Evolutionary conservation across 2,888 invertebrate species (phyloP), one percentile per base, ranked within the genome.

Genomic region (Tetramorium bicarinatum): DNA sequence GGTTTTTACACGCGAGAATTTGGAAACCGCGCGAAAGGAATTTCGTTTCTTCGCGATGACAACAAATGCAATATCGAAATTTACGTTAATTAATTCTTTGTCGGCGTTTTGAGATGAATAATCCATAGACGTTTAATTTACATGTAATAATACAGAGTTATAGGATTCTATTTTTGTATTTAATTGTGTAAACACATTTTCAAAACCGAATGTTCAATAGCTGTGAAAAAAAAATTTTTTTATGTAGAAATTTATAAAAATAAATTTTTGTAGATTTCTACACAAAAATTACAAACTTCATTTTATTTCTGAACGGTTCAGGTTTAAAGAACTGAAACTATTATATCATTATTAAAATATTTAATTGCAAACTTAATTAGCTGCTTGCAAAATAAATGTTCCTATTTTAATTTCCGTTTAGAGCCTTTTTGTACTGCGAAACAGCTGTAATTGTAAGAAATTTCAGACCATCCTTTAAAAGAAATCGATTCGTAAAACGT

Each of bases 1-100:
- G 64, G 41, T 85, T 84, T 67, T 82, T 74, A 54, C 69, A 25
- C 9, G 74, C 56, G 18, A 74, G 72, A n/a, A 6, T 47, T 29
- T 8, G 4, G 49, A 67, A 56, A 18, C 18, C n/a, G 2, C n/a
- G 2, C 25, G 59, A 41, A 52, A 64, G 41, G 56, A 25, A 56
- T 38, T 54, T 74, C 29, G 29, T 49, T 72, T 72, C 29, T 62
- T 80, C 41, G 25, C 59, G 21, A 18, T 11, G 38, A 38, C 41
- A 59, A 34, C 64, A 44, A 82, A 47, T 25, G 25, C 41, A 11
- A 52, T 52, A 38, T 66, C n/a, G 8, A 49, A 25, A 25, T 64
- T 2, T 18, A 25, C 9, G 25, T 44, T n/a, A 41, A 66, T 54
- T 52, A 52, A 25, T 52, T 34, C 4, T 15, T 59, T 34, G n/a